These are phyloP conservation scores for Hypotaenidia okinawae DNA, from an alignment of 2,797 vertebrate genomes.

Conservation along the genomic window DNA sequence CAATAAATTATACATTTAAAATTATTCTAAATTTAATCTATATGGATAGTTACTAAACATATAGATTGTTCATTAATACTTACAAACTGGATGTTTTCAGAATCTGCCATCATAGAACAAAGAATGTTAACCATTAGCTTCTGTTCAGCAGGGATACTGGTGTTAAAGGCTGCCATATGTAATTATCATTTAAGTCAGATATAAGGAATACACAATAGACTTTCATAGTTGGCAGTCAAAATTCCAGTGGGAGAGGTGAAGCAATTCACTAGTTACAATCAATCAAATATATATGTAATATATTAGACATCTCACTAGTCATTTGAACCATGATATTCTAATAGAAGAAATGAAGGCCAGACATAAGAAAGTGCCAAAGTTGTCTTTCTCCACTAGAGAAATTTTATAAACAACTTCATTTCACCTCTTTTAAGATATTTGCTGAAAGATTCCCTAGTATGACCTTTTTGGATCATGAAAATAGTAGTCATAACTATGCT, in stretches of 20 bases:
- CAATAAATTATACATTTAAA: not conserved
- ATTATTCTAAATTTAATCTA: not conserved
- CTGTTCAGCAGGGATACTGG: not conserved
- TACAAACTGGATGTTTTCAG: not conserved
- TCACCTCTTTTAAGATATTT: not conserved
- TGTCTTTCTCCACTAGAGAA: not conserved
- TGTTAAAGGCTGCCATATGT: constrained; percentile 25
- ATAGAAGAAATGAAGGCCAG: not conserved
- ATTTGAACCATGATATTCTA: not conserved
- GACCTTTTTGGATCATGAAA: not conserved
- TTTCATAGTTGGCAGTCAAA: constrained; percentile 21
- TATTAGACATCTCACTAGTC: not conserved
- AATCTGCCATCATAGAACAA: not conserved
- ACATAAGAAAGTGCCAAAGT: not conserved
- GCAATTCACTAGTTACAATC: not conserved
- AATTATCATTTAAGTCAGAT: constrained; percentile 46
- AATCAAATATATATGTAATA: not conserved
- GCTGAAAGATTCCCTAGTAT: not conserved
- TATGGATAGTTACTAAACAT: not conserved
- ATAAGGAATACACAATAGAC: not conserved
- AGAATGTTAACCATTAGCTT: not conserved
- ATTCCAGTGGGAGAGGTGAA: not conserved
- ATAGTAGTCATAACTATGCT: not conserved
- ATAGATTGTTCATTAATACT: not conserved
- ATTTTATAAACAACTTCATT: not conserved